Conservation (phyloP, 2,113 vertebrate genomes). For the Lasiurus borealis region DNA sequence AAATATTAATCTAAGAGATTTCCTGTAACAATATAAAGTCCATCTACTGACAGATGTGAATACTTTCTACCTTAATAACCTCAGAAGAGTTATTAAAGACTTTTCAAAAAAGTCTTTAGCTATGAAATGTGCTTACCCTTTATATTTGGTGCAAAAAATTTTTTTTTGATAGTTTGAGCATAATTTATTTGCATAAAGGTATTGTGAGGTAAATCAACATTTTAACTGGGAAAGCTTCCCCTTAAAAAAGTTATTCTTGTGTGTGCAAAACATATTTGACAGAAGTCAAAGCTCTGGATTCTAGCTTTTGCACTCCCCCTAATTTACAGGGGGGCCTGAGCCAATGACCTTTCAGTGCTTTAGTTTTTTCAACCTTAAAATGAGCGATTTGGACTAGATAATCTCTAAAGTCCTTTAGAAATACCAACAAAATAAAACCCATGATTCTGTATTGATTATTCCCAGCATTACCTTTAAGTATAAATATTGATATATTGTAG, state of each 20-base stretch:
- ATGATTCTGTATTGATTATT: background rate
- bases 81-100: background rate
- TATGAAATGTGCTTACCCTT: background rate
- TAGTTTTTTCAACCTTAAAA: background rate
- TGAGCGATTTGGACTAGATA: background rate
- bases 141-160: background rate
- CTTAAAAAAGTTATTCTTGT: conserved; percentile 9
- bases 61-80: background rate
- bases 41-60: background rate
- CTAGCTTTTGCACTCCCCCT: background rate
- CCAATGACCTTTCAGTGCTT: background rate
- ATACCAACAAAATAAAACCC: conserved; percentile 7
- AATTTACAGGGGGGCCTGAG: background rate
- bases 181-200: conserved; percentile 29
- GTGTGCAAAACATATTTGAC: background rate
- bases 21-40: background rate
- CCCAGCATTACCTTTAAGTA: background rate
- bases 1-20: background rate
- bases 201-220: background rate
- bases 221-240: conserved; percentile 8
- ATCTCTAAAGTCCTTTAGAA: background rate
- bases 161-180: conserved; percentile 33
- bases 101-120: background rate
- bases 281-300: background rate
- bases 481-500: background rate